phyloP scores from a whole-genome alignment of 2,113 vertebrate genomes.

The Holacanthus passer region DNA sequence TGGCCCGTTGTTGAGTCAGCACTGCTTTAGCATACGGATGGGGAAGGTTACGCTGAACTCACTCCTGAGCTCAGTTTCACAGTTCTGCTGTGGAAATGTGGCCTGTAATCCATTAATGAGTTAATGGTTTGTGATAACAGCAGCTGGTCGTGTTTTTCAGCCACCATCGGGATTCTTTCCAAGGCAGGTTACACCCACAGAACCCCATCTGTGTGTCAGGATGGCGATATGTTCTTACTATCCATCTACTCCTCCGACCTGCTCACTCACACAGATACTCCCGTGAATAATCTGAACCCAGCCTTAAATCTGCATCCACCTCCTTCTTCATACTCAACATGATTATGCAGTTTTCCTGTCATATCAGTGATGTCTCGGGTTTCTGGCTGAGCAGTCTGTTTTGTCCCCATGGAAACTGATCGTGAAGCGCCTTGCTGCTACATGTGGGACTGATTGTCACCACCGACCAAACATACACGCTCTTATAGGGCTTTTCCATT shows the following conservation, averaged over 20 bases:
- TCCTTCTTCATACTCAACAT: conserved; percentile 21
- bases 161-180: conserved; percentile 46
- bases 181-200: conserved; percentile 51
- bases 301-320: conserved; percentile 28
- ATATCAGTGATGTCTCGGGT: conserved; percentile 36
- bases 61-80: conserved; percentile 7
- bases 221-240: conserved; percentile 38
- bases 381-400: conserved; percentile 67
- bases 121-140: conserved; percentile 61
- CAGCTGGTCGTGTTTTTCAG: conserved; percentile 58
- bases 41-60: conserved; percentile 19
- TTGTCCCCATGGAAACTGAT: conserved; percentile 77
- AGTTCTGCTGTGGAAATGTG: conserved; percentile 17
- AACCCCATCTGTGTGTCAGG: conserved; percentile 51
- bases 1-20: conserved; percentile 66
- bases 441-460: conserved; percentile 69
- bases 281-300: conserved; percentile 46
- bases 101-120: conserved; percentile 28
- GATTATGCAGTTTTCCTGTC: conserved; percentile 49
- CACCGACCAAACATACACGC: conserved; percentile 53
- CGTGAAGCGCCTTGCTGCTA: conserved; percentile 52
- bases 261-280: conserved; percentile 28
- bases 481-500: too few relatives aligned
- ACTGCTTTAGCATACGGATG: conserved; percentile 31
- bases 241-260: conserved; percentile 21